phyloP scores from a whole-genome alignment of 1,140 invertebrate genomes.

The Centruroides vittatus region DNA sequence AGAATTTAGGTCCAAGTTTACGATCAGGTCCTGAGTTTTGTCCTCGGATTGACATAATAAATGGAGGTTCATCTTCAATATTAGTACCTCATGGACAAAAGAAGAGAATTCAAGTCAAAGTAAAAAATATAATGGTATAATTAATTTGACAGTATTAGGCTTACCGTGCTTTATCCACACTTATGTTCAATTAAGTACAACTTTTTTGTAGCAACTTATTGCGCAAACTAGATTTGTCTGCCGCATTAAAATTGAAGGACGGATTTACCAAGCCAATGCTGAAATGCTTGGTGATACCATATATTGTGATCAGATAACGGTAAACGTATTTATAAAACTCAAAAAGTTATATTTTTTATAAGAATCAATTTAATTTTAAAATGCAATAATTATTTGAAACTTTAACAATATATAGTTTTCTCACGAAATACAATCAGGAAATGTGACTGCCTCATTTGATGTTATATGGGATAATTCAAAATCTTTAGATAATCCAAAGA shows the following conservation, averaged over 20 bases:
- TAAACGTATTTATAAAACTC: neutral
- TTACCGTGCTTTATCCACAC: too few relatives aligned
- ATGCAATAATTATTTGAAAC: neutral
- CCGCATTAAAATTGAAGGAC: constrained; percentile 90
- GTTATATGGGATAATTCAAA: constrained; percentile 92
- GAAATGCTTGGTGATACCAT: constrained; percentile 80
- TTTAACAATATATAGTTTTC: constrained; percentile 14
- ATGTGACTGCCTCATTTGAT: constrained; percentile 84
- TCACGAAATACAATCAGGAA: constrained; percentile 40
- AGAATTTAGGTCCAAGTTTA: constrained; percentile 59
- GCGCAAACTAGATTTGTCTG: constrained; percentile 85
- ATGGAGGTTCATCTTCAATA: constrained; percentile 57
- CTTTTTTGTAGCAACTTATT: constrained; percentile 60
- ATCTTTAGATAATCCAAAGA: constrained; percentile 85
- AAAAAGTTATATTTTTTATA: neutral
- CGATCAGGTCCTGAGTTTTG: constrained; percentile 83
- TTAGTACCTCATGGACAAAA: constrained; percentile 77
- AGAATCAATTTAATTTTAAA: neutral
- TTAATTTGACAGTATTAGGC: too few relatives aligned
- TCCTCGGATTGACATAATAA: constrained; percentile 79
- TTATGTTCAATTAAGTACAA: neutral
- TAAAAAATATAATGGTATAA: constrained; percentile 56
- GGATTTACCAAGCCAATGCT: constrained; percentile 80
- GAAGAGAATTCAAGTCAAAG: constrained; percentile 78
- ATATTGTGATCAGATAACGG: constrained; percentile 69